These are phyloP conservation scores for Diadromus collaris DNA, from an alignment of 2,888 invertebrate genomes.

Conservation along the genomic window DNA sequence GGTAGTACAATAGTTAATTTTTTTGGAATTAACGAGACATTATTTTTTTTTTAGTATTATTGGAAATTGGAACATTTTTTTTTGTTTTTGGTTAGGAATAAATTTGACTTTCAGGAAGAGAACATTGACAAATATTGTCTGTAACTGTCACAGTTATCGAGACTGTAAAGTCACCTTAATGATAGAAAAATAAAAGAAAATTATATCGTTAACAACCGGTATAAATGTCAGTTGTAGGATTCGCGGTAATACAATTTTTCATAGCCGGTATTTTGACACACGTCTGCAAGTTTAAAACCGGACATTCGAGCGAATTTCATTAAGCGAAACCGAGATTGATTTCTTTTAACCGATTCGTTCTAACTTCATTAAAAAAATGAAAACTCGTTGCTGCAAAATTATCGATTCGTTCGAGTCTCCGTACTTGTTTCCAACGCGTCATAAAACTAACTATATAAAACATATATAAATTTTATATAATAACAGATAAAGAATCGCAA, in stretches of 20 bases:
- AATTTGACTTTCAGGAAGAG: background rate
- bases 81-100: background rate
- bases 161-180: background rate
- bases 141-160: background rate
- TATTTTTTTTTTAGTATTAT: no score
- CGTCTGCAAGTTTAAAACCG: background rate
- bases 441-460: background rate
- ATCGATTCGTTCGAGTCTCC: background rate
- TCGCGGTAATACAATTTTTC: background rate
- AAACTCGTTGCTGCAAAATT: background rate
- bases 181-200: background rate
- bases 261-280: background rate
- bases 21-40: background rate
- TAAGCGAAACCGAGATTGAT: background rate
- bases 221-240: slow-evolving; percentile 1
- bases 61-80: background rate
- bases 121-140: background rate
- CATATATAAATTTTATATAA: background rate
- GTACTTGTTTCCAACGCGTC: background rate
- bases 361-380: background rate
- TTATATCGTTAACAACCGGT: background rate
- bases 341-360: background rate
- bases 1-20: background rate
- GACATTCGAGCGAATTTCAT: slow-evolving; percentile 24
- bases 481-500: background rate